Evolutionary conservation across 1,140 invertebrate genomes (phyloP).

Genomic region (Drosophila carrolli): DNA sequence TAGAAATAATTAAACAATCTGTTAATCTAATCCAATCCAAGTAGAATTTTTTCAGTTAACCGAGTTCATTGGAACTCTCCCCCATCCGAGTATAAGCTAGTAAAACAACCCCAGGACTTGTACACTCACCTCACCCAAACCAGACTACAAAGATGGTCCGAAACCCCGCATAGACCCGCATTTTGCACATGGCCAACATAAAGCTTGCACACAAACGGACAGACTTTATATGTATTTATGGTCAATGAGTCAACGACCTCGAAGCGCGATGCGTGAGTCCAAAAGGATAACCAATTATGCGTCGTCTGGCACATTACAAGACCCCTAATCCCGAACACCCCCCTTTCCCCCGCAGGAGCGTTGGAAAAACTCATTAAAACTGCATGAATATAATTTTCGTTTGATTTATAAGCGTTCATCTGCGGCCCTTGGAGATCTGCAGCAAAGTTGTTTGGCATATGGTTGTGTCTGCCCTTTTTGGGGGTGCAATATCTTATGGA

Average conservation of each 20-base stretch:
- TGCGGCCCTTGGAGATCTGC: conserved; percentile 36
- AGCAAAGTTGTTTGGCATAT: conserved; percentile 59
- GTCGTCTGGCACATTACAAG: conserved; percentile 59
- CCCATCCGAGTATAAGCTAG: not conserved
- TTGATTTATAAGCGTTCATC: conserved; percentile 79
- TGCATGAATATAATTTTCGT: conserved; percentile 82
- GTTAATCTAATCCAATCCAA: conserved; percentile 6
- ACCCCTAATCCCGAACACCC: conserved; percentile 15
- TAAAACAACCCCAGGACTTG: conserved; percentile 14
- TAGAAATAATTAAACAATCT: conserved; percentile 2
- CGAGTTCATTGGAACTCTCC: conserved; percentile 8
- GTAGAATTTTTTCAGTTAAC: conserved; percentile 11
- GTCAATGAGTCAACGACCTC: conserved; percentile 60
- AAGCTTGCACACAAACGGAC: conserved; percentile 5
- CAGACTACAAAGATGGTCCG: conserved; percentile 1
- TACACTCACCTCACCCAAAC: conserved; percentile 18
- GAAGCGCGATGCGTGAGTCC: conserved; percentile 34
- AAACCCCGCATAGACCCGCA: conserved; percentile 27
- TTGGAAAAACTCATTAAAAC: conserved; percentile 76
- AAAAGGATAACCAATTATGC: conserved; percentile 75
- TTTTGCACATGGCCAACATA: conserved; percentile 44
- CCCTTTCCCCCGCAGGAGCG: not conserved
- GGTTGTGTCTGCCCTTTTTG: conserved; percentile 25
- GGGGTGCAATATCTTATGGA: conserved; percentile 21
- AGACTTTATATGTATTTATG: conserved; percentile 1